Evolutionary conservation across 1,140 invertebrate species (phyloP).

Genomic region (Bombus haemorrhoidalis): DNA sequence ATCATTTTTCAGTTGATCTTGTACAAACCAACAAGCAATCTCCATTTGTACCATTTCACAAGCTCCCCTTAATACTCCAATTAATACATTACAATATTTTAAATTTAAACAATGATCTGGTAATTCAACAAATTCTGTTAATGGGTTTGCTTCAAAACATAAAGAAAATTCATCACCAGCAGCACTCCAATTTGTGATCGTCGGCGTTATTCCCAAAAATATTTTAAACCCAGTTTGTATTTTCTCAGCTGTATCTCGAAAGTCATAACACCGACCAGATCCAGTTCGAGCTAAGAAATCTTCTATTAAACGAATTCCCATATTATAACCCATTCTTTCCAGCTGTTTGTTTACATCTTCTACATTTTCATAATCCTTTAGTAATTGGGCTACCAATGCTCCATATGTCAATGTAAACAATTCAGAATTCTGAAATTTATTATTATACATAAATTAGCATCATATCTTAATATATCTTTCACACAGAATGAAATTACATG

Average conservation of each 20-base stretch:
- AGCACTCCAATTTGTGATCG: constrained; percentile 96
- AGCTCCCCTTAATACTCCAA: constrained; percentile 96
- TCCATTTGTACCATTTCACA: constrained; percentile 97
- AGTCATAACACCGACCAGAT: constrained; percentile 95
- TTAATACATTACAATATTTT: constrained; percentile 97
- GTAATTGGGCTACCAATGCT: constrained; percentile 96
- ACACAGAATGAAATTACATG: constrained; percentile 22
- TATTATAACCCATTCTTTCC: constrained; percentile 98
- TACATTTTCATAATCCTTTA: constrained; percentile 98
- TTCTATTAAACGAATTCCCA: constrained; percentile 98
- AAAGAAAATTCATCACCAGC: constrained; percentile 98
- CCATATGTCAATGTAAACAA: constrained; percentile 99
- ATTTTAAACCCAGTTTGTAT: constrained; percentile 94
- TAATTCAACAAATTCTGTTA: constrained; percentile 99
- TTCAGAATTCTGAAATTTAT: constrained; percentile 94
- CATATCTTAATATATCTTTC: background rate
- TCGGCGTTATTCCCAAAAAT: constrained; percentile 95
- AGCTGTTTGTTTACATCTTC: constrained; percentile 98
- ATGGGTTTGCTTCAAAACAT: constrained; percentile 96
- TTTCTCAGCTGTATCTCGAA: constrained; percentile 98
- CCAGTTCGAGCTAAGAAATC: constrained; percentile 97
- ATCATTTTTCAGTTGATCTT: constrained; percentile 98
- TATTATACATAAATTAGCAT: constrained; percentile 8
- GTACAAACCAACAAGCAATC: constrained; percentile 91
- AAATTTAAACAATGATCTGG: constrained; percentile 93